phyloP scores from a whole-genome alignment of 2,888 invertebrate genomes.

The Argyra leucocephala region DNA sequence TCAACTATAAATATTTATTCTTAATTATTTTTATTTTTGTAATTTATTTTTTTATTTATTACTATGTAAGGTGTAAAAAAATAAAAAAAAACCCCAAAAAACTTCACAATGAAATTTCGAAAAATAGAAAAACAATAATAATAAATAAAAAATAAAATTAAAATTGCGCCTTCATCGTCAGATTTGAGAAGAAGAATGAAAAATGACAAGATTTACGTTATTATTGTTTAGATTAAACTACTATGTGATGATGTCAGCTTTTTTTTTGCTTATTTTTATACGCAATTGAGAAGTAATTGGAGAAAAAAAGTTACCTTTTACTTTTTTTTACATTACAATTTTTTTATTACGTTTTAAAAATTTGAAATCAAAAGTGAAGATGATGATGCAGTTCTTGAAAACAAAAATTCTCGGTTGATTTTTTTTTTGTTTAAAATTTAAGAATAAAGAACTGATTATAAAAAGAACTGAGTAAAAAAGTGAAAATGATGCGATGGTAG shows the following conservation, averaged over 20 bases:
- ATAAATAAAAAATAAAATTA: not conserved
- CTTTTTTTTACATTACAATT: not conserved
- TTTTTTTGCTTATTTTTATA: not conserved
- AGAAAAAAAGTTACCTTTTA: not conserved
- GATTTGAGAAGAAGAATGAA: not conserved
- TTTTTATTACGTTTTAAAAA: not conserved
- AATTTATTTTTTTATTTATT: not conserved
- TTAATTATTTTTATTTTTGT: not conserved
- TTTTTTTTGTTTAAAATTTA: too few relatives aligned
- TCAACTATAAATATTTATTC: not conserved
- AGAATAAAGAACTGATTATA: too few relatives aligned
- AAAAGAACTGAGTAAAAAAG: too few relatives aligned
- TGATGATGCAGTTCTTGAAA: not conserved
- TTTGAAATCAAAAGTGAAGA: not conserved
- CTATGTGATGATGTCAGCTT: not conserved
- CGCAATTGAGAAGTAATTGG: not conserved
- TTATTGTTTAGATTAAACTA: not conserved
- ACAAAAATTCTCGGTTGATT: too few relatives aligned
- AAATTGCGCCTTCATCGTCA: not conserved
- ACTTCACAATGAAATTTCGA: not conserved
- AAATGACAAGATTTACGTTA: not conserved
- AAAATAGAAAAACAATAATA: not conserved
- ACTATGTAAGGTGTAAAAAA: not conserved
- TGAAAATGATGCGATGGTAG: too few relatives aligned
- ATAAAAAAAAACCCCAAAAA: not conserved